These are phyloP conservation scores for Euplexia lucipara DNA, from an alignment of 2,888 invertebrate genomes.

Conservation along the genomic window DNA sequence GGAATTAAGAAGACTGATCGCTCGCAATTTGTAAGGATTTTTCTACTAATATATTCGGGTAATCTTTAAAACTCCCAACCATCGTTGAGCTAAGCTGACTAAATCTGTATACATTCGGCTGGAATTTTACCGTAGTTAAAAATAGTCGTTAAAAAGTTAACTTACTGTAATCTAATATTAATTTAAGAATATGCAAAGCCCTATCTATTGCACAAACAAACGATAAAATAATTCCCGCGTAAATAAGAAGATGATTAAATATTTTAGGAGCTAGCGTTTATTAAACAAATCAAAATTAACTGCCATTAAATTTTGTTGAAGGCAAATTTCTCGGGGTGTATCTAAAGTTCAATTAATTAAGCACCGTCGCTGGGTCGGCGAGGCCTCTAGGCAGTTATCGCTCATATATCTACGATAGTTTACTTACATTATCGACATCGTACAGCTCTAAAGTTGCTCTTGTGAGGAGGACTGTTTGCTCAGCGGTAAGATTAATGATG, in stretches of 20 bases:
- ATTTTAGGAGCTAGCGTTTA: slow-evolving; percentile 42
- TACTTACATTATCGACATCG: slow-evolving; percentile 78
- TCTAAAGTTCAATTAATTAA: slow-evolving; percentile 74
- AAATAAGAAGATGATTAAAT: slow-evolving; percentile 33
- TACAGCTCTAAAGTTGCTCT: slow-evolving; percentile 79
- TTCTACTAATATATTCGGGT: slow-evolving; percentile 25
- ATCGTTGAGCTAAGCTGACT: background rate
- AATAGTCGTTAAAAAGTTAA: no score
- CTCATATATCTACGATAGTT: slow-evolving; percentile 76
- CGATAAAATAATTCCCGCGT: background rate
- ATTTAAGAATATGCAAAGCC: background rate
- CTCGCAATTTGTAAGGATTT: slow-evolving; percentile 41
- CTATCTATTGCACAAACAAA: background rate
- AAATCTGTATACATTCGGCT: no score
- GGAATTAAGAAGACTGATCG: slow-evolving; percentile 47
- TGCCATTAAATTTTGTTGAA: slow-evolving; percentile 65
- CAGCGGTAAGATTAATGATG: slow-evolving; percentile 88
- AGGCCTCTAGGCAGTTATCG: slow-evolving; percentile 66
- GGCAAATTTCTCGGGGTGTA: slow-evolving; percentile 59
- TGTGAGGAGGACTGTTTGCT: slow-evolving; percentile 80
- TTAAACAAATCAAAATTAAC: slow-evolving; percentile 61
- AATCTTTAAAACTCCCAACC: slow-evolving; percentile 6
- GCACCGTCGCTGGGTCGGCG: slow-evolving; percentile 36
- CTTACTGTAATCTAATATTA: background rate
- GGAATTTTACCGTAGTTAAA: no score